Evolutionary conservation across 64 coral and sea anemone genomes (phyloP).

Genomic region (Actinia equina): DNA sequence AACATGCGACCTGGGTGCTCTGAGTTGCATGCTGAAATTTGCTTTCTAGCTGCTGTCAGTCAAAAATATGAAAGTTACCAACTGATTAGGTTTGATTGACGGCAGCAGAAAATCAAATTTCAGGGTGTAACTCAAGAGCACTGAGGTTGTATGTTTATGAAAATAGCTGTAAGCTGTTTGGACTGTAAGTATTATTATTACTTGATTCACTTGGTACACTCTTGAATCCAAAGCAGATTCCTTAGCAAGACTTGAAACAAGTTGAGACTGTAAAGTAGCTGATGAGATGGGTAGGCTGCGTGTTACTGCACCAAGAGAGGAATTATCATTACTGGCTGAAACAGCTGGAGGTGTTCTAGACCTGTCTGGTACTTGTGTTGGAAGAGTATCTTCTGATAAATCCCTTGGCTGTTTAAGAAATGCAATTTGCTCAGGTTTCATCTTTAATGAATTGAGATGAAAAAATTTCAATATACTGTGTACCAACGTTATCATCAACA

Average conservation of each 20-base stretch:
- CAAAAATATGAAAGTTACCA: too few relatives aligned
- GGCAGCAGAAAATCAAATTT: too few relatives aligned
- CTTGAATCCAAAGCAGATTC: constrained; percentile 62
- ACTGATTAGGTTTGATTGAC: too few relatives aligned
- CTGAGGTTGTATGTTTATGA: too few relatives aligned
- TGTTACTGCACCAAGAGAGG: constrained; percentile 31
- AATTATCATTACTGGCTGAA: not conserved
- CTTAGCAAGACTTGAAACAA: constrained; percentile 46
- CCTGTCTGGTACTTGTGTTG: not conserved
- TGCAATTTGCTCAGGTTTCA: not conserved
- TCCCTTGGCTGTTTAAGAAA: not conserved
- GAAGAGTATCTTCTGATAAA: not conserved
- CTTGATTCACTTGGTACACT: constrained; percentile 57
- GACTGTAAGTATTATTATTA: not conserved
- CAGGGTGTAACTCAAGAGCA: too few relatives aligned
- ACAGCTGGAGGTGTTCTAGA: not conserved
- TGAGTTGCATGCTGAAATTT: too few relatives aligned
- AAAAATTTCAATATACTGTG: not conserved
- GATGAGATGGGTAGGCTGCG: constrained; percentile 53
- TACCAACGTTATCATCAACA: not conserved
- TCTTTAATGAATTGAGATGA: not conserved
- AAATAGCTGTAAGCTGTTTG: too few relatives aligned
- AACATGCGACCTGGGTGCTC: too few relatives aligned
- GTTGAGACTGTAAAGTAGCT: constrained; percentile 43
- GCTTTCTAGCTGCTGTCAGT: too few relatives aligned